A percentile compares a stretch with the other conserved stretches of the same genome.
These are phyloP conservation scores for Rhinichthys klamathensis DNA, from an alignment of 2,113 vertebrate genomes.

Conservation along the genomic window DNA sequence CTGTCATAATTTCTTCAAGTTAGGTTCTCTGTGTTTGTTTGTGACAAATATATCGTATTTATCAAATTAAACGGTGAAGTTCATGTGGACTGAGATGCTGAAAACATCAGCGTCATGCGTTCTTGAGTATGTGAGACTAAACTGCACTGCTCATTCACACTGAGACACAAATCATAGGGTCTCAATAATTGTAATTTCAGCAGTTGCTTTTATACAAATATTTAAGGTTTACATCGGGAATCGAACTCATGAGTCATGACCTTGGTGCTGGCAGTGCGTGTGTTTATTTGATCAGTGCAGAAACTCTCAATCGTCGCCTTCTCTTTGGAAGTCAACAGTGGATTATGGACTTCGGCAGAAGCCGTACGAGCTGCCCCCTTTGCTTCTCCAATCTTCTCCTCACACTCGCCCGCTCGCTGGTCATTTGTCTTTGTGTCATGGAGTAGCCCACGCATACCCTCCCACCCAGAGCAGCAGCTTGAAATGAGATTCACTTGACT, in stretches of 20 bases:
- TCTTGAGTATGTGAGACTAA: background rate
- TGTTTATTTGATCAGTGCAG: background rate
- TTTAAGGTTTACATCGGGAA: background rate
- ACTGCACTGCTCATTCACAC: background rate
- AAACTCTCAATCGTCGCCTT: background rate
- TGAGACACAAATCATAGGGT: background rate
- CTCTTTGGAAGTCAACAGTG: background rate
- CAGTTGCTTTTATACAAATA: background rate
- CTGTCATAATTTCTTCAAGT: background rate
- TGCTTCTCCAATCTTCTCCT: conserved; percentile 1
- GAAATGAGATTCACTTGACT: conserved; percentile 76
- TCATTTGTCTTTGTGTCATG: conserved; percentile 43
- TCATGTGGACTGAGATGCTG: background rate
- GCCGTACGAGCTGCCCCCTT: background rate
- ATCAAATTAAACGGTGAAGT: background rate
- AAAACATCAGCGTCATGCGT: too few species aligned
- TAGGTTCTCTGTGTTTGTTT: background rate
- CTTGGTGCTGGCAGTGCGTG: background rate
- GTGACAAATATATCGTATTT: background rate
- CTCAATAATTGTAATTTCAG: background rate
- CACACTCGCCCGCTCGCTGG: background rate
- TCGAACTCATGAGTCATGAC: background rate
- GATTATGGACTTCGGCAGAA: conserved; percentile 16
- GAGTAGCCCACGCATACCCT: conserved; percentile 1
- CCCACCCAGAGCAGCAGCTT: conserved; percentile 65